Percentiles rank a stretch among this genome's conserved stretches.
phyloP scores from a whole-genome alignment of 2,888 invertebrate species.

The Axea sp. region DNA sequence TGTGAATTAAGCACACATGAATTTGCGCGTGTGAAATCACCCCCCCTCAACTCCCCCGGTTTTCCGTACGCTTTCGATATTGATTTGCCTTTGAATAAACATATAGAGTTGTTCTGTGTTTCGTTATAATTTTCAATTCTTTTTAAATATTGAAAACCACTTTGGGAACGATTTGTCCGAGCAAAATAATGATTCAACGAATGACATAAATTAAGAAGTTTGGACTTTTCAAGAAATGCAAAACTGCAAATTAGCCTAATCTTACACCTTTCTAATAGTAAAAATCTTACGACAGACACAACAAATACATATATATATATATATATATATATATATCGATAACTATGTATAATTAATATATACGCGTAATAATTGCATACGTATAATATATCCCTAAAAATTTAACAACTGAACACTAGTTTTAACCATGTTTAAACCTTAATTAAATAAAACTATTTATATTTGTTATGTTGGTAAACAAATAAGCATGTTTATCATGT shows the following conservation, averaged over 20 bases:
- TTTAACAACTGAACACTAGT: no score
- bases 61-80: slow-evolving; percentile 54
- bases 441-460: no score
- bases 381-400: no score
- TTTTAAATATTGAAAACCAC: slow-evolving; percentile 44
- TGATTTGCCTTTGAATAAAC: slow-evolving; percentile 56
- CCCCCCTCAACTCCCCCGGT: slow-evolving; percentile 3
- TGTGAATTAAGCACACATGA: slow-evolving; percentile 55
- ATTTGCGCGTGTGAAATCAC: slow-evolving; percentile 37
- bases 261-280: not conserved
- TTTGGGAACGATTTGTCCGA: slow-evolving; percentile 8
- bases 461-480: no score
- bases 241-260: slow-evolving; percentile 8
- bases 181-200: slow-evolving; percentile 13
- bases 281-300: no score
- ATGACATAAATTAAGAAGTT: slow-evolving; percentile 24
- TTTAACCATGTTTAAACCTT: no score
- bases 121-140: slow-evolving; percentile 44
- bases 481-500: no score
- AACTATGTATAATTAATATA: no score
- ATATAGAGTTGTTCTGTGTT: slow-evolving; percentile 37
- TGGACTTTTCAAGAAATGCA: slow-evolving; percentile 12
- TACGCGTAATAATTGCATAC: no score
- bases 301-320: no score
- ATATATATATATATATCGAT: no score